These are phyloP conservation scores for Antitype chi DNA, from an alignment of 2,888 invertebrate species.

Conservation along the genomic window DNA sequence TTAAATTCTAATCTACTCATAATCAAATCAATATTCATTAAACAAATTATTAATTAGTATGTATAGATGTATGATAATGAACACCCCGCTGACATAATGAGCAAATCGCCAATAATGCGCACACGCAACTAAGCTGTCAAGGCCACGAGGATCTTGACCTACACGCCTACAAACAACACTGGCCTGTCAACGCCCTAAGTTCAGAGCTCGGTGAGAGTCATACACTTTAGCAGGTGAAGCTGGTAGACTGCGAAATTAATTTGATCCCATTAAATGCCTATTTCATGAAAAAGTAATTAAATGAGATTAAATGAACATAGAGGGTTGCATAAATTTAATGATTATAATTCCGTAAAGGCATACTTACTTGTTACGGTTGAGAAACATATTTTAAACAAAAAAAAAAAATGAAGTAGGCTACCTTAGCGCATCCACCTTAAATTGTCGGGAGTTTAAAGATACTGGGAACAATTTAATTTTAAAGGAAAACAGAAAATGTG, in stretches of 20 bases:
- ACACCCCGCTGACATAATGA: constrained; percentile 52
- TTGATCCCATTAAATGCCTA: too few relatives aligned
- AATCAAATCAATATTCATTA: neutral
- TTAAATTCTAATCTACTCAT: neutral
- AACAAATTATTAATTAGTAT: neutral
- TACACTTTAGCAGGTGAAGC: constrained; percentile 37
- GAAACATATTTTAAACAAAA: too few relatives aligned
- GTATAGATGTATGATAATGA: constrained; percentile 5
- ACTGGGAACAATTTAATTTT: neutral
- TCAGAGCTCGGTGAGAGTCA: constrained; percentile 51
- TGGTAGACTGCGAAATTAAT: too few relatives aligned
- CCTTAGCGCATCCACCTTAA: neutral
- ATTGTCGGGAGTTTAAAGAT: neutral
- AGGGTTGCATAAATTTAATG: too few relatives aligned
- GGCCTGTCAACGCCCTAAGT: constrained; percentile 73
- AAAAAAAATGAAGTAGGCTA: too few relatives aligned
- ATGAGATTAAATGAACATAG: too few relatives aligned
- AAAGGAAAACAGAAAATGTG: neutral
- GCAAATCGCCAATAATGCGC: constrained; percentile 62
- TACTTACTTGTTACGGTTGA: too few relatives aligned
- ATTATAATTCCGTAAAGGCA: too few relatives aligned
- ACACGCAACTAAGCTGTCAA: constrained; percentile 75
- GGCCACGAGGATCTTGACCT: constrained; percentile 80
- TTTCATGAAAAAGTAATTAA: too few relatives aligned
- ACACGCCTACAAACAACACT: constrained; percentile 76